phyloP scores from a whole-genome alignment of 2,888 invertebrate genomes.

The Tachina fera region DNA sequence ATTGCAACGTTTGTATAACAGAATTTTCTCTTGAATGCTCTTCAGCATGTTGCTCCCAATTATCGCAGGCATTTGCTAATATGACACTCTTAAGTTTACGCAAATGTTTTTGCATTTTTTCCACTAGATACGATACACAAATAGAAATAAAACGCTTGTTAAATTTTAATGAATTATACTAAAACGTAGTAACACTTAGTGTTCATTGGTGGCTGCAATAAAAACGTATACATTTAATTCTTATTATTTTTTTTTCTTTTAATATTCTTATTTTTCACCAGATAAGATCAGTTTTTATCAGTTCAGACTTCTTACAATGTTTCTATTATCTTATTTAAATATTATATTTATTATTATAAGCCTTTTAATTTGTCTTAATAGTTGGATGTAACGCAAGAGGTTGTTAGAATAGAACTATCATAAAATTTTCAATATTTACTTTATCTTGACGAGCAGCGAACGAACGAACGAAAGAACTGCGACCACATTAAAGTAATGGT shows the following conservation, averaged over 20 bases:
- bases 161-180: constrained; percentile 48
- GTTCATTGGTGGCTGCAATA: not conserved
- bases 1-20: constrained; percentile 81
- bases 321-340: constrained; percentile 47
- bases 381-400: constrained; percentile 43
- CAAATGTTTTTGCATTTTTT: constrained; percentile 81
- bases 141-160: constrained; percentile 42
- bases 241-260: not conserved
- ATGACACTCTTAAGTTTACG: constrained; percentile 80
- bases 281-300: constrained; percentile 57
- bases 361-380: constrained; percentile 10
- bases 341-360: not conserved
- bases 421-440: constrained; percentile 18
- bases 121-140: constrained; percentile 74
- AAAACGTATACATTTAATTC: constrained; percentile 16
- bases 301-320: constrained; percentile 6
- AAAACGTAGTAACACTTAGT: not conserved
- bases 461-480: constrained; percentile 37
- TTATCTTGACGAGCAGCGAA: constrained; percentile 7
- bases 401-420: constrained; percentile 21
- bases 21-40: constrained; percentile 79
- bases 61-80: constrained; percentile 76
- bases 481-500: constrained; percentile 72
- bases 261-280: not conserved
- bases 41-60: constrained; percentile 78